phyloP scores from a whole-genome alignment of 2,113 vertebrate species.

The Xerus inauris region DNA sequence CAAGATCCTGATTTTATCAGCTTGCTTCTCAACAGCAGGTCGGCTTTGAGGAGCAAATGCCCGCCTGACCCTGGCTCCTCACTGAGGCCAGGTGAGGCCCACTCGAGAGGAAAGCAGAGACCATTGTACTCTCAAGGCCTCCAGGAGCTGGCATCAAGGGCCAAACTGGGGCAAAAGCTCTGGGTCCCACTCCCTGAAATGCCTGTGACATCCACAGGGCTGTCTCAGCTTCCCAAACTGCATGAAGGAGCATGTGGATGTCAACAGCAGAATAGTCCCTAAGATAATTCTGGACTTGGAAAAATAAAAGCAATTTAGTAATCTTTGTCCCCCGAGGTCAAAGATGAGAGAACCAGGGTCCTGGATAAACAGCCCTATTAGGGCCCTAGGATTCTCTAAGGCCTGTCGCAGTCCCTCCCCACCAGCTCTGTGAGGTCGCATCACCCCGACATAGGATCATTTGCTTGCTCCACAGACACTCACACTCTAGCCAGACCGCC shows the following conservation, averaged over 20 bases:
- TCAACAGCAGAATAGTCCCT: not conserved
- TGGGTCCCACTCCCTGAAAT: not conserved
- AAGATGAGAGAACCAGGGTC: not conserved
- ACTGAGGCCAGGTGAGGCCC: not conserved
- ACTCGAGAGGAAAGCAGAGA: rapidly evolving
- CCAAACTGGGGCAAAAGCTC: not conserved
- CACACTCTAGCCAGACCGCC: not conserved
- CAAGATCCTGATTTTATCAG: not conserved
- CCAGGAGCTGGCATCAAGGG: rapidly evolving
- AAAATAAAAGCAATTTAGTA: not conserved
- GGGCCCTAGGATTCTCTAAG: too few species aligned
- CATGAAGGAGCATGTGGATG: not conserved
- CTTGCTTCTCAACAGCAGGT: not conserved
- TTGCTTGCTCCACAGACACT: not conserved
- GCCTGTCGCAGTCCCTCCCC: not conserved
- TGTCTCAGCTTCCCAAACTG: not conserved
- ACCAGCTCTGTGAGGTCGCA: not conserved
- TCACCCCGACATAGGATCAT: rapidly evolving
- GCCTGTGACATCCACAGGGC: not conserved
- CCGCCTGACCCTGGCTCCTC: rapidly evolving
- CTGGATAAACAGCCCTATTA: rapidly evolving
- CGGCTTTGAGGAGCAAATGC: not conserved
- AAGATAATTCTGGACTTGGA: not conserved
- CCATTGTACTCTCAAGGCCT: not conserved
- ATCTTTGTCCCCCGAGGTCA: too few species aligned